Base-by-base conservation (phyloP, 2,797 vertebrate genomes). In the Margarornis squamiger region DNA sequence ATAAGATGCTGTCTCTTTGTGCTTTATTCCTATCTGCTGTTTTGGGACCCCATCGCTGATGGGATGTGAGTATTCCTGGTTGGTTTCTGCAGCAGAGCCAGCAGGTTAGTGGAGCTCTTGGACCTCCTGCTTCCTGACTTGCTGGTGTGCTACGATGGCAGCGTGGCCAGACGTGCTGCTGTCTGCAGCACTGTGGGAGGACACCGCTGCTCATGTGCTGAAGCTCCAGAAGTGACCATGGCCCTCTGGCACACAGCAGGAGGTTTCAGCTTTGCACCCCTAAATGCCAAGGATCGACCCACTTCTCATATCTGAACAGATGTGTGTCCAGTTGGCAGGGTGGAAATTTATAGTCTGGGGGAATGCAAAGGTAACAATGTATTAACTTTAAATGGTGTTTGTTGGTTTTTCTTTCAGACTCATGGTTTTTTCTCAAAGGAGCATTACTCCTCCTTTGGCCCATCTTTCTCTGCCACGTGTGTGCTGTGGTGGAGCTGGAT, bases 1-100 rank as follows among this genome's bases (percentile, higher is more conserved):
- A 82, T 68, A 83, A 66, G 51, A 29, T 52, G 19, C 70, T 46
- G 38, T 90, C 46, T 90, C 48, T 71, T 66, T 4, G 1, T 65
- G 78, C 43, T 79, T 95, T 79, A 52, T 76, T 88, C 39, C 19
- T 81, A 26, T 73, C 36, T 85, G 63, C 62, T 90, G 19, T 34
- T 76, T 30, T 0, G 0, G 48, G 48, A 81, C 29, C 22, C 36
- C 11, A 7, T 58, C 36, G 8, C 8, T 79, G 67, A n/a, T 41
- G 54, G 66, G 46, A 29, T 54, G 10, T 1, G 13, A 67, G 45
- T 13, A 17, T 76, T 92, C 22, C 17, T 70, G 36, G 5, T 72
- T 88, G 2, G 1, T 36, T 88, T 62, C 59, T 67, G 54, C 77
- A 59, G 71, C 49, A 58, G 52, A 79, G 12, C 4, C 32, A 87